phyloP scores from a whole-genome alignment of 1,140 invertebrate species.

The Drosophila ambigua region DNA sequence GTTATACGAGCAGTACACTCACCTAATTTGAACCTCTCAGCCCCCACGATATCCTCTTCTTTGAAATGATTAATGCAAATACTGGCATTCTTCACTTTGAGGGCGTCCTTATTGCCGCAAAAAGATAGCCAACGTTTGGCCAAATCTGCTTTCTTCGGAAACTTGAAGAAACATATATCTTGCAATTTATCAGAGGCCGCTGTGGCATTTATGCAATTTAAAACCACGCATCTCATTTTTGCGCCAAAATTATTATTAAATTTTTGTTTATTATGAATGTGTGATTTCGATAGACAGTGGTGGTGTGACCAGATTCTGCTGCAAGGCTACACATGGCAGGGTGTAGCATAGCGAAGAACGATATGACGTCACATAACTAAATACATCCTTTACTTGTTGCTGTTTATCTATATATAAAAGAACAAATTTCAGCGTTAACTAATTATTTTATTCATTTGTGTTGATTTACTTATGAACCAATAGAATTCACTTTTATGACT shows the following conservation, averaged over 20 bases:
- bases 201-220: conserved; percentile 45
- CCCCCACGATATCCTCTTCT: conserved; percentile 62
- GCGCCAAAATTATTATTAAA: conserved; percentile 5
- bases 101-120: conserved; percentile 14
- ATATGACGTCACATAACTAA: too few relatives aligned
- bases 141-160: conserved; percentile 49
- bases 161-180: conserved; percentile 55
- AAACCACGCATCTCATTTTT: conserved; percentile 59
- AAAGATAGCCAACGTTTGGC: conserved; percentile 31
- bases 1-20: neutral
- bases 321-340: too few relatives aligned
- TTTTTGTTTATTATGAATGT: conserved; percentile 10
- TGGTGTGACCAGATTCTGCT: neutral
- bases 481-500: neutral
- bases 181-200: neutral
- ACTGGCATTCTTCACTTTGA: conserved; percentile 41
- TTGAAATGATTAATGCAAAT: conserved; percentile 65
- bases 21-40: conserved; percentile 66
- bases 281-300: neutral
- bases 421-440: neutral
- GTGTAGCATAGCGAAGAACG: too few relatives aligned
- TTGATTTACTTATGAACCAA: conserved; percentile 7
- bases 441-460: conserved; percentile 10
- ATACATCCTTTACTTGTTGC: too few relatives aligned
- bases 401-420: too few relatives aligned